Percentiles rank a stretch among this genome's conserved stretches.
Evolutionary conservation across 2,888 invertebrate species (phyloP).

Genomic region (Mesorhabditis spiculigera): DNA sequence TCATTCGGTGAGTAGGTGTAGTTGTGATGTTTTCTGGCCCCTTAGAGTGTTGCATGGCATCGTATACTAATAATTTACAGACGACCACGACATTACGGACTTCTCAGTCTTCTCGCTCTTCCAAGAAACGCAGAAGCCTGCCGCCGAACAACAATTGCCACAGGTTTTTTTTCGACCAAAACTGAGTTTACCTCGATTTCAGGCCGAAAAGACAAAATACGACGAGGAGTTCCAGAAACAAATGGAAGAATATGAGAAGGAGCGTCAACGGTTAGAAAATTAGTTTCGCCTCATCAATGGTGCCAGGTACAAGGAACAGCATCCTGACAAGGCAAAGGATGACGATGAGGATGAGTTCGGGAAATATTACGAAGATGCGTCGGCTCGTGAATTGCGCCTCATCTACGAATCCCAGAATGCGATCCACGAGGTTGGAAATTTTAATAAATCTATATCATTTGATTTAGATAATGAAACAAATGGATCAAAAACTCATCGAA

Average conservation of each 20-base stretch:
- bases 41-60: too few species aligned
- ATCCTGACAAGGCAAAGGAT: conserved; percentile 72
- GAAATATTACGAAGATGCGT: conserved; percentile 68
- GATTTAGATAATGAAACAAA: conserved; percentile 45
- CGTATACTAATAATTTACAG: conserved; percentile 66
- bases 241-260: conserved; percentile 84
- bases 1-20: too few species aligned
- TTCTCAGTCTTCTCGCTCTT: conserved; percentile 82
- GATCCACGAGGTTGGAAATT: conserved; percentile 64
- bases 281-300: neutral
- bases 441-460: neutral
- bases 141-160: conserved; percentile 37
- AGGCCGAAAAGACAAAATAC: conserved; percentile 79
- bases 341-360: conserved; percentile 54
- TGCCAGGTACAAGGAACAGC: conserved; percentile 73
- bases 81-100: conserved; percentile 93
- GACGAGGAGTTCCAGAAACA: conserved; percentile 91
- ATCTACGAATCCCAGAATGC: conserved; percentile 90
- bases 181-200: neutral
- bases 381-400: conserved; percentile 84
- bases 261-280: conserved; percentile 77
- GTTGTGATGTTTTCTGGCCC: too few species aligned
- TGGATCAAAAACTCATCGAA: conserved; percentile 45
- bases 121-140: conserved; percentile 63
- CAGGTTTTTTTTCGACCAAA: conserved; percentile 55